Conservation (phyloP, 2,888 invertebrate species). For the Omphaloscelis lunosa region DNA sequence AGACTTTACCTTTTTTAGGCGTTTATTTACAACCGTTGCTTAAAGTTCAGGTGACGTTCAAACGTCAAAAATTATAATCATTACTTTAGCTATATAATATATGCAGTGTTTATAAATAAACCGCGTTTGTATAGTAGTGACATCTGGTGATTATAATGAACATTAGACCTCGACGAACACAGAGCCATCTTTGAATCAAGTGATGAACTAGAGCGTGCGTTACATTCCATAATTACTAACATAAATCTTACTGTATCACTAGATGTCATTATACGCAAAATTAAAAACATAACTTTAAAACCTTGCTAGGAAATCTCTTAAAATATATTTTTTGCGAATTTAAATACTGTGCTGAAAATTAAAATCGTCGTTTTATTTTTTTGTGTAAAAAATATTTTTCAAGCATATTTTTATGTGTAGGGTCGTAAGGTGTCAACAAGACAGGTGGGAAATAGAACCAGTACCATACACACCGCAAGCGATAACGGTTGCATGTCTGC, state of each 20-base stretch:
- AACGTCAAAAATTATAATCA: too few relatives aligned
- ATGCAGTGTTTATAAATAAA: too few relatives aligned
- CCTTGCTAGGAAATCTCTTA: not conserved
- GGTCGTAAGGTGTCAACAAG: constrained; percentile 37
- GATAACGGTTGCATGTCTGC: constrained; percentile 67
- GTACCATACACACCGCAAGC: constrained; percentile 55
- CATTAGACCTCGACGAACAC: accelerated
- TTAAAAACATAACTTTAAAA: not conserved
- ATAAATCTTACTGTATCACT: not conserved
- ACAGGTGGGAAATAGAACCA: constrained; percentile 57
- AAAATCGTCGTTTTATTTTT: not conserved
- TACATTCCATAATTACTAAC: not conserved
- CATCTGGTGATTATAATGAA: constrained; percentile 16
- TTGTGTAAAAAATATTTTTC: not conserved
- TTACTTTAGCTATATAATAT: too few relatives aligned
- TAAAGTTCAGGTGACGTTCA: too few relatives aligned
- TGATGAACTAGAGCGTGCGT: not conserved
- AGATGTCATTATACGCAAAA: constrained; percentile 35
- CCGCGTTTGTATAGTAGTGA: not conserved
- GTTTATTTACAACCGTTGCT: too few relatives aligned
- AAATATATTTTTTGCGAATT: not conserved
- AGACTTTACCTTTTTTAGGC: not conserved
- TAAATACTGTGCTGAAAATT: not conserved
- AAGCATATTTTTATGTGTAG: not conserved
- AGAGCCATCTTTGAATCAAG: constrained; percentile 29